Percentiles rank a stretch among this genome's conserved stretches.
These are phyloP conservation scores for Choristoneura rosaceana DNA, from an alignment of 2,888 invertebrate genomes.

Conservation along the genomic window DNA sequence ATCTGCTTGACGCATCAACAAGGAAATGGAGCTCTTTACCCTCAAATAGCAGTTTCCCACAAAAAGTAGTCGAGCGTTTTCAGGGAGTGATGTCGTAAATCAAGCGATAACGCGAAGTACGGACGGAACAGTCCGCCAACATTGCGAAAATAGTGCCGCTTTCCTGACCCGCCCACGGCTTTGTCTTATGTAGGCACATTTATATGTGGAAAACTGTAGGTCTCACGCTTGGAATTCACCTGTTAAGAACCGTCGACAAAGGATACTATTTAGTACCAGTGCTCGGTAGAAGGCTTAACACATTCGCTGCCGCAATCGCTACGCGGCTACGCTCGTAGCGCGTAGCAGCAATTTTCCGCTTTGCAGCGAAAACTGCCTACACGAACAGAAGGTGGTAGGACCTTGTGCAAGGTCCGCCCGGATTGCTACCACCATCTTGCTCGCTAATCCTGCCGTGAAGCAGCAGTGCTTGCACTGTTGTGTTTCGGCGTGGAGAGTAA, in stretches of 20 bases:
- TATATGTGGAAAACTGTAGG: not conserved
- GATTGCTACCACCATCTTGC: too few relatives aligned
- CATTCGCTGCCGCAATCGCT: too few relatives aligned
- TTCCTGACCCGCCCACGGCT: constrained; percentile 47
- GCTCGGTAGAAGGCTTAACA: not conserved
- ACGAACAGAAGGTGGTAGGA: too few relatives aligned
- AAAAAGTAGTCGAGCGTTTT: constrained; percentile 58
- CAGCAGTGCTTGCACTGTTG: too few relatives aligned
- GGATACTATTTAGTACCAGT: not conserved
- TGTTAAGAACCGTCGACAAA: not conserved
- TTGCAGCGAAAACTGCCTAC: too few relatives aligned
- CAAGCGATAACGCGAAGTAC: constrained; percentile 60
- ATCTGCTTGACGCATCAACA: constrained; percentile 29
- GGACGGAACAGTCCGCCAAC: constrained; percentile 59
- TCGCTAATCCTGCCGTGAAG: too few relatives aligned
- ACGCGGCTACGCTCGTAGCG: too few relatives aligned
- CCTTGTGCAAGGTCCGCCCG: too few relatives aligned
- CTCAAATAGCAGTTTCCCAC: constrained; percentile 45
- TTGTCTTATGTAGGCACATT: not conserved
- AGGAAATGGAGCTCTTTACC: constrained; percentile 28
- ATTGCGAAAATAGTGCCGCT: constrained; percentile 56
- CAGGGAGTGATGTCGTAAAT: constrained; percentile 67
- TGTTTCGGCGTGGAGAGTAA: too few relatives aligned
- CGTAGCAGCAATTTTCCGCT: too few relatives aligned
- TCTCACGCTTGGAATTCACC: constrained; percentile 5